These are phyloP conservation scores for Hipposideros armiger DNA, from an alignment of 2,113 vertebrate genomes.

Conservation along the genomic window DNA sequence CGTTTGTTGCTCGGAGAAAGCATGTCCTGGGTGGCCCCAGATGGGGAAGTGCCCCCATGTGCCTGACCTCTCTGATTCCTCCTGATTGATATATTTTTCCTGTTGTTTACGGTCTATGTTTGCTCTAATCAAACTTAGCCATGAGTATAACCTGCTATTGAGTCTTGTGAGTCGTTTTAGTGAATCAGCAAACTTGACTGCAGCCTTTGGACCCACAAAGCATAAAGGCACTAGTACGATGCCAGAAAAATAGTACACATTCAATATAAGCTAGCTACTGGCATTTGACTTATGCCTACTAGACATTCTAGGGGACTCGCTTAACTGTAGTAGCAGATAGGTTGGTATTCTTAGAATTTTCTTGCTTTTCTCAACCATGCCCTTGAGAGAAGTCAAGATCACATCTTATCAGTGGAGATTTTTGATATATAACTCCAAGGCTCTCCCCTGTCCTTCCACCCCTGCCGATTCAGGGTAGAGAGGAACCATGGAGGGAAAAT, in stretches of 20 bases:
- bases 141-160: not conserved
- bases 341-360: not conserved
- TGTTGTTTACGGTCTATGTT: constrained; percentile 5
- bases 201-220: not conserved
- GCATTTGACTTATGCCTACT: not conserved
- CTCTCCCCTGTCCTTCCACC: not conserved
- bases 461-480: not conserved
- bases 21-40: not conserved
- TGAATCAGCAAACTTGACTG: not conserved
- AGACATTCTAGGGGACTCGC: not conserved
- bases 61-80: not conserved
- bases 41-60: not conserved
- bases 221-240: not conserved
- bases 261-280: not conserved
- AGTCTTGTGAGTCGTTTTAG: not conserved
- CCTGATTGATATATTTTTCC: not conserved
- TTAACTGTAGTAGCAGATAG: not conserved
- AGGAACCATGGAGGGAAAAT: not conserved
- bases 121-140: not conserved
- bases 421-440: not conserved
- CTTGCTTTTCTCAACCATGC: constrained; percentile 5
- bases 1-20: not conserved
- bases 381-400: not conserved
- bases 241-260: not conserved
- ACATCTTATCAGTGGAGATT: not conserved